Conservation (phyloP, 2,113 vertebrate species). For the Callorhinus ursinus region DNA sequence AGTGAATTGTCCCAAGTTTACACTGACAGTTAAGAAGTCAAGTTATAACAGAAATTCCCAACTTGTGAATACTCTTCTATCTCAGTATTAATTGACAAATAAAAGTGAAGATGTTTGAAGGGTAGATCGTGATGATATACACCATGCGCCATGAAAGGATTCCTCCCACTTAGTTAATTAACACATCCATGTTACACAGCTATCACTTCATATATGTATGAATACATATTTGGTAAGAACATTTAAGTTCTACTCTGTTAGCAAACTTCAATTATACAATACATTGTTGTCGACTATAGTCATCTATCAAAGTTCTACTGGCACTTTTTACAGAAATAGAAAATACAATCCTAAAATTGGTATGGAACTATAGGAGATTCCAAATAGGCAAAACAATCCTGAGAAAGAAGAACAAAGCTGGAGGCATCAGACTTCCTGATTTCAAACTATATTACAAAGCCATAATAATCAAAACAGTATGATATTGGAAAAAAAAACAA, state of each 20-base stretch:
- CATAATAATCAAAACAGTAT: neutral
- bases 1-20: neutral
- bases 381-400: neutral
- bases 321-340: neutral
- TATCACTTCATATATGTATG: neutral
- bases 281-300: neutral
- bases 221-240: neutral
- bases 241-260: neutral
- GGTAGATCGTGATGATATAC: neutral
- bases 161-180: neutral
- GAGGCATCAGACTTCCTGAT: neutral
- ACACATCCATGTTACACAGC: neutral
- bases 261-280: neutral
- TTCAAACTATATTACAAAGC: neutral
- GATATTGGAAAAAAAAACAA: neutral
- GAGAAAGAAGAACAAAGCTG: neutral
- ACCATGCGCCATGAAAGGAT: neutral
- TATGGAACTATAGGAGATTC: neutral
- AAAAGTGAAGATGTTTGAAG: neutral
- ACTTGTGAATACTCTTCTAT: neutral
- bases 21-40: neutral
- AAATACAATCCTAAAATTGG: neutral
- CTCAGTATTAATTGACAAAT: neutral
- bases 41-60: constrained; percentile 11
- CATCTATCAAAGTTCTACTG: neutral